A percentile compares a stretch with the other conserved stretches of the same genome.
Evolutionary conservation across 2,888 invertebrate genomes (phyloP).

Genomic region (Odontocolon sp.): DNA sequence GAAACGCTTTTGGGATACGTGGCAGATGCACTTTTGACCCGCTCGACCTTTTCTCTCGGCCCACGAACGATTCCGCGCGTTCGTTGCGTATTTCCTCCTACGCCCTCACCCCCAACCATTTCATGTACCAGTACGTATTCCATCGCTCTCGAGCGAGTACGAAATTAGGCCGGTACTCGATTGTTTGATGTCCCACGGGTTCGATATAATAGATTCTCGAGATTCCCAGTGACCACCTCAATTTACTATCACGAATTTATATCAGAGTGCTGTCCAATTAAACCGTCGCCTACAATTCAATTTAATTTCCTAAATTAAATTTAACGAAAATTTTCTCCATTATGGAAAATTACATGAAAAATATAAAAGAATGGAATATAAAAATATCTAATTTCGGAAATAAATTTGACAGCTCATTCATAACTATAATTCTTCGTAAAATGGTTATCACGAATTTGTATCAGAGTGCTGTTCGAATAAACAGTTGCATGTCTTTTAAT

Average conservation of each 20-base stretch:
- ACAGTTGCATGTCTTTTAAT: too few species aligned
- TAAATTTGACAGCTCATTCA: conserved; percentile 16
- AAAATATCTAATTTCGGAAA: background rate
- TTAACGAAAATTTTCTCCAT: too few species aligned
- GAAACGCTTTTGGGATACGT: conserved; percentile 44
- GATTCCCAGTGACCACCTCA: background rate
- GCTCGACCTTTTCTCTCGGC: conserved; percentile 55
- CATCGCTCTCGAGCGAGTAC: conserved; percentile 1
- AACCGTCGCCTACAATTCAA: too few species aligned
- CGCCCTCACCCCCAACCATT: background rate
- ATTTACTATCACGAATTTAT: too few species aligned
- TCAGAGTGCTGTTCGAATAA: too few species aligned
- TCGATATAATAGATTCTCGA: background rate
- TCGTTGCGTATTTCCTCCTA: background rate
- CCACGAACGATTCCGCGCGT: conserved; percentile 13
- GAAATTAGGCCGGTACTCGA: conserved; percentile 42
- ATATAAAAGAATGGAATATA: too few species aligned
- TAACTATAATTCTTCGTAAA: background rate
- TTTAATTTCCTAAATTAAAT: too few species aligned
- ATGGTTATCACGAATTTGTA: too few species aligned
- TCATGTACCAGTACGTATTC: conserved; percentile 15
- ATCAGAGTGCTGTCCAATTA: too few species aligned
- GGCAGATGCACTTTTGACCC: conserved; percentile 72
- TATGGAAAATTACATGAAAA: too few species aligned
- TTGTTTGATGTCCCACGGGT: conserved; percentile 10